Percentiles rank a stretch among this genome's conserved stretches.
These are phyloP conservation scores for Chloroclystis v-ata DNA, from an alignment of 2,888 invertebrate genomes.

Conservation along the genomic window DNA sequence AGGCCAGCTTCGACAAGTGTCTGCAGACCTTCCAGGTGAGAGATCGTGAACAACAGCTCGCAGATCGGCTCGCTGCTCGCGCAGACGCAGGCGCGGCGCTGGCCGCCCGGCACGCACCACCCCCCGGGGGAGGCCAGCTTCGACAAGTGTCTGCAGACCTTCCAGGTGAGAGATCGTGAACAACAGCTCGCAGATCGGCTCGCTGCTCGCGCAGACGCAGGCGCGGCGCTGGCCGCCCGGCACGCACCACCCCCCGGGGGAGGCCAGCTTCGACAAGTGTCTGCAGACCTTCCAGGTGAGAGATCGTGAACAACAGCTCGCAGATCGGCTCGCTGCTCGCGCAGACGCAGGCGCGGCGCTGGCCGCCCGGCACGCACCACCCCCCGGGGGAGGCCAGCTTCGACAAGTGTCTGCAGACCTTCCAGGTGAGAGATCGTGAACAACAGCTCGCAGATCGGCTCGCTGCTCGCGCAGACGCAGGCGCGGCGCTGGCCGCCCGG, in stretches of 20 bases:
- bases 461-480: slow-evolving; percentile 1
- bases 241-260: slow-evolving; percentile 77
- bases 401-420: slow-evolving; percentile 41
- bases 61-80: slow-evolving; percentile 93
- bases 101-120: slow-evolving; percentile 81
- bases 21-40: slow-evolving; percentile 25
- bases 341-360: slow-evolving; percentile 91
- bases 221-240: slow-evolving; percentile 88
- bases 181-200: slow-evolving; percentile 94
- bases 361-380: slow-evolving; percentile 81
- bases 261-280: slow-evolving; percentile 70
- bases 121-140: slow-evolving; percentile 78
- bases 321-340: slow-evolving; percentile 93
- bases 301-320: slow-evolving; percentile 95
- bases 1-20: slow-evolving; percentile 70
- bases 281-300: slow-evolving; percentile 25
- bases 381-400: slow-evolving; percentile 78
- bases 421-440: slow-evolving; percentile 21
- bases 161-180: slow-evolving; percentile 83
- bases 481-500: neutral
- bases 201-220: slow-evolving; percentile 91
- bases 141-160: slow-evolving; percentile 41
- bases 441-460: neutral
- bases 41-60: slow-evolving; percentile 95
- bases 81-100: slow-evolving; percentile 91